Base-by-base conservation (phyloP, 1,140 invertebrate genomes). In the Manduca sexta region DNA sequence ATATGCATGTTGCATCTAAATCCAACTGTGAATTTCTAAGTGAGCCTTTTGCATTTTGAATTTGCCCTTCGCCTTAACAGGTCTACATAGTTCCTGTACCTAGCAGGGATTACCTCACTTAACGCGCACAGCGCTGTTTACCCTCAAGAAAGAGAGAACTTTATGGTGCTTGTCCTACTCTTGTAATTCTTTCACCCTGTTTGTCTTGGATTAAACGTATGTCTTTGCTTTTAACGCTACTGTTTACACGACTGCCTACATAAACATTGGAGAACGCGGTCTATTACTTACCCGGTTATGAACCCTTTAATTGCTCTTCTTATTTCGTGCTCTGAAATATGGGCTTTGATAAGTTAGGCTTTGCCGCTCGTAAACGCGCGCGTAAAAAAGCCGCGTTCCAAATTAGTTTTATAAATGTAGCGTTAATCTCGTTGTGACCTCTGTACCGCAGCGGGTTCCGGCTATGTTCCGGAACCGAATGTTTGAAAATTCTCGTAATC, bases 161-260 rank as follows among this genome's bases (percentile, higher is more conserved):
- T 63, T 64, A 73, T 60, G 64, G 63, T 77, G 64, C 76, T 77
- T 74, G 72, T 76, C 74, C 67, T 67, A 55, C 72, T 69, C 67
- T 37, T 66, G 69, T 79, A 74, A 74, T 80, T 83, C 76, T 78
- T 83, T 77, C 69, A 78, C 61, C 63, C 63, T 78, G 71, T 80
- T 80, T 82, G 65, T 71, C 68, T 76, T 74, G 69, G 74, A 80
- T 78, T 80, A 77, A 74, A 75, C 76, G 74, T 71, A 74, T 83
- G 74, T 83, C 76, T 83, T 83, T 73, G 76, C 72, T 76, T 76
- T 79, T 70, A 78, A 67, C 65, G 74, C 77, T 84, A 78, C 80
- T 78, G 80, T 80, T 84, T 84, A 64, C 66, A 62, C 63, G 47
- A 30, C 66, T 53, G 68, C 75, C 68, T 78, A 72, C 67, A 70